Evolutionary conservation across 2,888 invertebrate species (phyloP), one percentile per base, ranked within the genome.

Genomic region (Anodontia alba): DNA sequence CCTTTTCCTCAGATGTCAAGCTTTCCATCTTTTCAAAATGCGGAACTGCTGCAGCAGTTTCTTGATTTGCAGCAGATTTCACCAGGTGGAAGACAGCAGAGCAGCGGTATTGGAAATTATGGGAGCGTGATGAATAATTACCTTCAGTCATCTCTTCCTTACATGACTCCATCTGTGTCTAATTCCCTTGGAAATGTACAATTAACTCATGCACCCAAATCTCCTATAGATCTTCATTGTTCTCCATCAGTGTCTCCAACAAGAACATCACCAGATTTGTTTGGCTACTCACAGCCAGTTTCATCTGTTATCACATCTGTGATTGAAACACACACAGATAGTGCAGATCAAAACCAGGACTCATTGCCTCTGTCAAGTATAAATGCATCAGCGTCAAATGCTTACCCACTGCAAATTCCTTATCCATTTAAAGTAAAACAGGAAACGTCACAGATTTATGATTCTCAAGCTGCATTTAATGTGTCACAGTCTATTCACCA

Each of bases 21-120:
- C 8, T 26, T 68, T 15, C 68, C 68, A 38, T 38, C 42, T 23
- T 42, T 68, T 12, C 38, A 38, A 17, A 68, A 38, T 42, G 36
- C 42, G 10, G 68, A 68, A 43, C 42, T 68, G n/a, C 68, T 68
- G 17, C 68, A 68, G 29, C 68, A 68, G 38, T 36, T 68, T 42
- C 68, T 68, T 17, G 68, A 43, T 2, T 23, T 68, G 33, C 68
- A 68, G 26, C 68, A 68, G 57, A 23, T 57, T 5, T n/a, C 57
- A 8, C 38, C 38, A 12, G 26, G 29, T 23, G 23, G 29, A 23
- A 23, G 57, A 57, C 57, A 57, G 29, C 57, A 57, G 29, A 57
- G 23, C 23, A 38, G 7, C 5, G 38, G 38, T 38, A 8, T 57
- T 29, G 57, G 57, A 26, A 57, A 57, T 26, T 57, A 8, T 26